A percentile compares a stretch with the other conserved stretches of the same genome.
Evolutionary conservation across 2,113 vertebrate genomes (phyloP).

Genomic region (Anarrhichthys ocellatus): DNA sequence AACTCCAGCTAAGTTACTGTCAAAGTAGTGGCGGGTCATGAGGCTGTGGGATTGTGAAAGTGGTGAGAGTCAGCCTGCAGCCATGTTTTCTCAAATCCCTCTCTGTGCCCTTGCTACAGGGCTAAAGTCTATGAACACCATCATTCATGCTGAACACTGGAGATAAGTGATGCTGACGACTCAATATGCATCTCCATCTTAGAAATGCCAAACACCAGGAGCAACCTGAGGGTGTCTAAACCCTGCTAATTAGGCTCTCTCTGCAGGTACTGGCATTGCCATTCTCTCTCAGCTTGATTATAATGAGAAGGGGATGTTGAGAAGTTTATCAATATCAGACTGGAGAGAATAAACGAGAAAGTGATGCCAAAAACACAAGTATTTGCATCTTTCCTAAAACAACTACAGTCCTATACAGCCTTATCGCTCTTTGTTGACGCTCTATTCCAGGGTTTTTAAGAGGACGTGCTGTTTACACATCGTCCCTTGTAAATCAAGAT

Average conservation of each 20-base stretch:
- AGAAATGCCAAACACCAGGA: constrained; percentile 11
- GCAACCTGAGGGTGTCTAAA: constrained; percentile 17
- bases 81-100: constrained; percentile 2
- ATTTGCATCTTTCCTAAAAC: neutral
- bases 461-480: neutral
- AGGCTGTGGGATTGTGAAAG: neutral
- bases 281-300: neutral
- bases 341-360: neutral
- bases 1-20: neutral
- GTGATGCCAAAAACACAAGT: neutral
- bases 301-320: neutral
- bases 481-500: neutral
- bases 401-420: neutral
- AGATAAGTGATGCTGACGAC: neutral
- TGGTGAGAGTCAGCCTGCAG: neutral
- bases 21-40: neutral
- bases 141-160: neutral
- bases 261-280: neutral
- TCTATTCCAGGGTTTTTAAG: neutral
- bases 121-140: neutral
- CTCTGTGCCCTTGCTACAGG: neutral
- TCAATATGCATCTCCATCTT: neutral
- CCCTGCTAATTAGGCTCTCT: constrained; percentile 17
- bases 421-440: neutral
- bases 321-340: neutral